phyloP scores from a whole-genome alignment of 2,797 vertebrate genomes.

The Fistularia commersonii region DNA sequence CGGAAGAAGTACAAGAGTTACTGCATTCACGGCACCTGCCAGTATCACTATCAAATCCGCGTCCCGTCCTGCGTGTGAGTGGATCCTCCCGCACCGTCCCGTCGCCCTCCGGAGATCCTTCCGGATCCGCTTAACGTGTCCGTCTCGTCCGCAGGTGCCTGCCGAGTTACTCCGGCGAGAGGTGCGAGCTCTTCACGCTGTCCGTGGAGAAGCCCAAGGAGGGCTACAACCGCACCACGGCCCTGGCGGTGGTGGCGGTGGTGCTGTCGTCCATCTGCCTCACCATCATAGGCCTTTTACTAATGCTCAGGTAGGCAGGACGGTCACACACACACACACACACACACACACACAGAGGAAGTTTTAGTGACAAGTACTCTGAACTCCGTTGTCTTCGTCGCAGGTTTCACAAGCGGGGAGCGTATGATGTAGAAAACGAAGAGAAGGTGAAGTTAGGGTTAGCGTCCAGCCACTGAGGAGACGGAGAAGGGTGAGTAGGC shows the following conservation, averaged over 20 bases:
- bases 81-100: background rate
- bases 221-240: slow-evolving; percentile 86
- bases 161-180: slow-evolving; percentile 82
- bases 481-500: slow-evolving; percentile 67
- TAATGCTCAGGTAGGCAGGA: slow-evolving; percentile 86
- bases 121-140: background rate
- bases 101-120: background rate
- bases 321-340: background rate
- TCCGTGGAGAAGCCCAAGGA: slow-evolving; percentile 70
- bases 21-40: slow-evolving; percentile 94
- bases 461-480: slow-evolving; percentile 84
- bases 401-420: slow-evolving; percentile 95
- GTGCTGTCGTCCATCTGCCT: slow-evolving; percentile 92
- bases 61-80: slow-evolving; percentile 90
- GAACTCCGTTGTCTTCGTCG: slow-evolving; percentile 15
- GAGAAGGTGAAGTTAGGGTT: slow-evolving; percentile 94
- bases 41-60: slow-evolving; percentile 79
- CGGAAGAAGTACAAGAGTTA: slow-evolving; percentile 90
- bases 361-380: background rate
- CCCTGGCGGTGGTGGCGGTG: slow-evolving; percentile 89
- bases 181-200: slow-evolving; percentile 84
- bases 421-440: slow-evolving; percentile 93
- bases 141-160: slow-evolving; percentile 77
- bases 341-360: slow-evolving; percentile 1
- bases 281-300: slow-evolving; percentile 85